Evolutionary conservation across 2,113 vertebrate genomes (phyloP), one percentile per base, ranked within the genome.

Genomic region (Ciconia boyciana): DNA sequence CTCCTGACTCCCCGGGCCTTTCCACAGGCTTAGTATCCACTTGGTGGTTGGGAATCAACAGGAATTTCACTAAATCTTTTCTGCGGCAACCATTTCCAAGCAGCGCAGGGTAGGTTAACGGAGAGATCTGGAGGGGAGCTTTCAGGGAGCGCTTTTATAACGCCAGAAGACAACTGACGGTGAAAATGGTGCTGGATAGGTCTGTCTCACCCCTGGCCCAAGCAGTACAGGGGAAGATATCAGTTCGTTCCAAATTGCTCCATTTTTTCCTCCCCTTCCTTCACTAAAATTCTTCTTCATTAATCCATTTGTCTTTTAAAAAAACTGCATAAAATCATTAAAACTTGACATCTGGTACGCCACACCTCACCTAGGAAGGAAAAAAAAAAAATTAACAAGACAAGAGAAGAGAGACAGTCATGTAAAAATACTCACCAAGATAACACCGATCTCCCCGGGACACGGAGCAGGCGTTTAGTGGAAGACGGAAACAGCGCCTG

Each of bases 141-240:
- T 86, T 82, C 79, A 36, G 75, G 74, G 68, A 89, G 61, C 0
- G 1, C 46, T 89, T 60, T 72, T 36, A 97, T 81, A 70, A 21
- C 7, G 55, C 48, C 81, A 66, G 55, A 52, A 81, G 69, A 31
- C 36, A 31, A 31, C 13, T 4, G 48, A 13, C 13, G 70, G 61
- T 41, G 43, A 43, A 41, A 74, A 29, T 2, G 16, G 48, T 10
- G 66, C 51, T 48, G 74, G 65, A 17, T 3, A 16, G 66, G 8
- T 68, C 87, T 25, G 86, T n/a, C 46, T 81, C 55, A 43, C 39
- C 79, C 95, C 90, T 90, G 90, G 80, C 69, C 68, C 0, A 0
- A 17, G 57, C 0, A 0, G 28, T 2, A 25, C 0, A 0, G 12
- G 20, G 58, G 22, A 57, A 81, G 64, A 19, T 22, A n/a, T 97